phyloP scores from a whole-genome alignment of 2,113 vertebrate species.

The Climacteris rufus region DNA sequence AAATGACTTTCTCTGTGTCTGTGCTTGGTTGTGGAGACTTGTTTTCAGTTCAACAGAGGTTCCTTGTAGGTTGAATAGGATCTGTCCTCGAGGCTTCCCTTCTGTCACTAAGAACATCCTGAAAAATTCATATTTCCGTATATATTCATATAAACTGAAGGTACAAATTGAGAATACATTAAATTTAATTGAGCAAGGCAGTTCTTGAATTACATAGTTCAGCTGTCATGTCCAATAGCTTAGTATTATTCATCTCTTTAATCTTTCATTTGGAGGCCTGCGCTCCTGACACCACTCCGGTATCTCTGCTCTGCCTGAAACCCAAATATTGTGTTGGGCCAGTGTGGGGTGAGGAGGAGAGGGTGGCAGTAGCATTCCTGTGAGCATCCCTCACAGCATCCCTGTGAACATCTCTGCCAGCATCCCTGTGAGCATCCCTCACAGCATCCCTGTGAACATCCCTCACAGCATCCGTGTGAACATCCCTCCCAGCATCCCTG shows the following conservation, averaged over 20 bases:
- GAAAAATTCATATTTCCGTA: neutral
- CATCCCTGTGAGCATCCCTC: neutral
- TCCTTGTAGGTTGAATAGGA: neutral
- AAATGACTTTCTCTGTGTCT: neutral
- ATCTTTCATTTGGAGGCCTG: neutral
- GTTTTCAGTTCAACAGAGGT: neutral
- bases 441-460: neutral
- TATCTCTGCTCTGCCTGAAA: neutral
- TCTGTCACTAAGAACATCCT: neutral
- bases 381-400: neutral
- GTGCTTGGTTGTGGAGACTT: neutral
- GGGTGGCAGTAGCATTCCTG: neutral
- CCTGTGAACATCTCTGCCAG: neutral
- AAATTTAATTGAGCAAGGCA: slow-evolving; percentile 48
- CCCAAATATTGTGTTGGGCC: neutral
- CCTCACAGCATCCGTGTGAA: too few species aligned
- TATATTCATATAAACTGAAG: slow-evolving; percentile 12
- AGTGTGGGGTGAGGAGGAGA: fast-evolving
- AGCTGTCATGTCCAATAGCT: slow-evolving; percentile 49
- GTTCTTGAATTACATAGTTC: slow-evolving; percentile 21
- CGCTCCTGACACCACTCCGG: fast-evolving
- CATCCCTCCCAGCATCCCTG: neutral
- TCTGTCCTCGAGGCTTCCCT: neutral
- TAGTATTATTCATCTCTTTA: slow-evolving; percentile 16
- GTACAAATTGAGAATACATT: slow-evolving; percentile 49